Evolutionary conservation across 2,113 vertebrate species (phyloP).

Genomic region (Danionella cerebrum): DNA sequence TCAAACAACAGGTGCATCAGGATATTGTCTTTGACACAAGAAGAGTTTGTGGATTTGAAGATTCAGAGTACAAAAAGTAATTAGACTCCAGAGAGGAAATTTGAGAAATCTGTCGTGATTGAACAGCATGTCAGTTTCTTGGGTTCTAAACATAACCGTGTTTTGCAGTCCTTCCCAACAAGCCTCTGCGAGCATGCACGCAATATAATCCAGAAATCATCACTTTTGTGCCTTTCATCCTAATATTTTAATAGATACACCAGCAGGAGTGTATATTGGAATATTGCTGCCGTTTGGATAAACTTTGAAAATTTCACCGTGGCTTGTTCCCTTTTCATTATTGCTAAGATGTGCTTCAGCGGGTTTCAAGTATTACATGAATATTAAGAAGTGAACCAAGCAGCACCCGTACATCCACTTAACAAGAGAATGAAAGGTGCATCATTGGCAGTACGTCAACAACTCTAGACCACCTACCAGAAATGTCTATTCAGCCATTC

Average conservation of each 20-base stretch:
- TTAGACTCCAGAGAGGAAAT: slow-evolving; percentile 16
- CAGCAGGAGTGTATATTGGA: background rate
- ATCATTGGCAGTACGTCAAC: slow-evolving; percentile 6
- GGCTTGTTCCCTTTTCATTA: background rate
- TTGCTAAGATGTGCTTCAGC: background rate
- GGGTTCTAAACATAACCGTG: background rate
- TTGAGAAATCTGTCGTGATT: slow-evolving; percentile 8
- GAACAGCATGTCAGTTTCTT: slow-evolving; percentile 18
- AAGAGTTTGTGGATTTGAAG: background rate
- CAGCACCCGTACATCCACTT: background rate
- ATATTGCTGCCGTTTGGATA: background rate
- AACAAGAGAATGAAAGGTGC: background rate
- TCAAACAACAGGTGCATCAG: background rate
- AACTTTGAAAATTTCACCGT: background rate
- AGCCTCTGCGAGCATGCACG: background rate
- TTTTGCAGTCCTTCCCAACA: slow-evolving; percentile 3
- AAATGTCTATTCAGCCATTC: background rate
- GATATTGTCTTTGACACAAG: background rate
- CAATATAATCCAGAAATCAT: too few species aligned
- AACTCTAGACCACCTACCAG: background rate
- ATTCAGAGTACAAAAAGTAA: slow-evolving; percentile 1
- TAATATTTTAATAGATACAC: background rate
- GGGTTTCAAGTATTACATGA: background rate
- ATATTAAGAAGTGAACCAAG: background rate
- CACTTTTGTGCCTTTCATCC: background rate